Conservation (phyloP, 2,113 vertebrate species). For the Origma solitaria region DNA sequence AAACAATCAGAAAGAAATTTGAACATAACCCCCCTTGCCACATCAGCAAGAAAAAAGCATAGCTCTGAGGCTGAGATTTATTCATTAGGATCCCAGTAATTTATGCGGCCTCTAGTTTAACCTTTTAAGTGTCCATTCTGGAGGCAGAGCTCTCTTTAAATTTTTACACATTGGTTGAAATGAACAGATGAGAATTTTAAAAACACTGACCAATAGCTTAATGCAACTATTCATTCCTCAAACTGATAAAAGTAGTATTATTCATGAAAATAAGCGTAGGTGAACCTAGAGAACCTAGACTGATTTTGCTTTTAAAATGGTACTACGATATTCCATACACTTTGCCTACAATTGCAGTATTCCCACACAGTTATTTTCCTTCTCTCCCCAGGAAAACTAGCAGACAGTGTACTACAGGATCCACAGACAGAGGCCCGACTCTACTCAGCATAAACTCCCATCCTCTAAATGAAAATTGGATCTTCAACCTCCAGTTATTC, state of each 20-base stretch:
- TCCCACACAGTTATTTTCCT: background rate
- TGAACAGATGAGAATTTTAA: background rate
- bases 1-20: background rate
- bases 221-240: background rate
- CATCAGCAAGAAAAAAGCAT: background rate
- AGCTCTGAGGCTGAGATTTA: background rate
- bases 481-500: background rate
- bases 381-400: background rate
- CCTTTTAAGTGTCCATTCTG: background rate
- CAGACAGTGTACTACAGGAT: background rate
- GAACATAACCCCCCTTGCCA: background rate
- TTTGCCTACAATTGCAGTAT: background rate
- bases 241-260: background rate
- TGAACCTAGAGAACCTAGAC: background rate
- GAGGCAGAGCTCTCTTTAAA: background rate
- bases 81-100: background rate
- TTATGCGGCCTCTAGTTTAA: background rate
- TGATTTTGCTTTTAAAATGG: background rate
- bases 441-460: background rate
- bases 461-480: background rate
- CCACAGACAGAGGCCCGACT: background rate
- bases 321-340: background rate
- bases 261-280: background rate
- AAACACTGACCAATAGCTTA: background rate
- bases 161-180: background rate